These are phyloP conservation scores for Phalanger gymnotis DNA, from an alignment of 2,797 vertebrate species.

Conservation along the genomic window DNA sequence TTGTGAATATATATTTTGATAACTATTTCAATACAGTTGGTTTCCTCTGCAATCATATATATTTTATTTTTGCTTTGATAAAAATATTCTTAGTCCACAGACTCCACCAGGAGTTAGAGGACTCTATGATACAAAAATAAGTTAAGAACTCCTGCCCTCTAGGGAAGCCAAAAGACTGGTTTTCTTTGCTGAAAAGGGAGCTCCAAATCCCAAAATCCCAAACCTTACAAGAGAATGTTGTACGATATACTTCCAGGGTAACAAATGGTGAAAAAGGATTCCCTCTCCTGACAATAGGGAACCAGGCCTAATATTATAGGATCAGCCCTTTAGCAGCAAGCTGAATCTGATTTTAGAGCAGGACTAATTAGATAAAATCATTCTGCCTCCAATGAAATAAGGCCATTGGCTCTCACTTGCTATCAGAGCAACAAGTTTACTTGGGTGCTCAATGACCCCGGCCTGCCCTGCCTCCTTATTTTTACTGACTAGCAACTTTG, in stretches of 20 bases:
- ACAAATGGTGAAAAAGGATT: neutral
- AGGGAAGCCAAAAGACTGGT: neutral
- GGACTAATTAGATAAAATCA: neutral
- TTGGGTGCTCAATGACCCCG: neutral
- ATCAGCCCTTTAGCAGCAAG: neutral
- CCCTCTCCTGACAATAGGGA: neutral
- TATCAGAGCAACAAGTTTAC: neutral
- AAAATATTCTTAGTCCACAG: neutral
- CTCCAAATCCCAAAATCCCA: neutral
- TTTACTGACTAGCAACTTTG: neutral
- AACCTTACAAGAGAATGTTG: neutral
- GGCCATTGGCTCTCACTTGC: neutral
- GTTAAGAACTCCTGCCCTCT: no score
- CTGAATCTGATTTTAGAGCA: neutral
- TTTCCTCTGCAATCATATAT: neutral
- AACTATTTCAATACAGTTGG: neutral
- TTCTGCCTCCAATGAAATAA: neutral
- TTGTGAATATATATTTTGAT: neutral
- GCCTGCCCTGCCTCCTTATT: neutral
- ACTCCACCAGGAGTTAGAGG: neutral
- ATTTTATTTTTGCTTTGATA: neutral
- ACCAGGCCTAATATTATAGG: neutral
- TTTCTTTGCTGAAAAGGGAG: neutral
- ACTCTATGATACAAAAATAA: neutral
- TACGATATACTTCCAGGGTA: neutral